Conservation (phyloP, 2,888 invertebrate genomes). For the Epinotia nisella region DNA sequence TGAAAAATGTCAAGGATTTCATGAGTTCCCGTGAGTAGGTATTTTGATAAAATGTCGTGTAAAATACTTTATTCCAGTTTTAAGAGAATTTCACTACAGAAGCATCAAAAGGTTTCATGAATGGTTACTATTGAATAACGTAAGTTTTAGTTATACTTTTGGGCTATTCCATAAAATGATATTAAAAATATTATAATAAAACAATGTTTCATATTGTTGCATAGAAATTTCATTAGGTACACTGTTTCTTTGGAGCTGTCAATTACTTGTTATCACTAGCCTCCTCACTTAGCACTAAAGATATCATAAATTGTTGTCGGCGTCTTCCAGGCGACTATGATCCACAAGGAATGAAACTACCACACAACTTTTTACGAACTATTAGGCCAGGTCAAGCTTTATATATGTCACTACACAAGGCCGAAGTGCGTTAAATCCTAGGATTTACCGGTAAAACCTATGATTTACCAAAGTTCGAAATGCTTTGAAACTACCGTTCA, state of each 20-base stretch:
- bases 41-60: conserved; percentile 24
- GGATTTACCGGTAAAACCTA: too few species aligned
- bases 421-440: too few species aligned
- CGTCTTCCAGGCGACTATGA: neutral
- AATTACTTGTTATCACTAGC: neutral
- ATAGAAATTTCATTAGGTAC: too few species aligned
- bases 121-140: neutral
- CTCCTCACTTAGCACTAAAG: neutral
- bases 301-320: neutral
- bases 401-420: too few species aligned
- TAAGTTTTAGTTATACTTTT: neutral
- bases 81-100: neutral
- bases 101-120: conserved; percentile 21
- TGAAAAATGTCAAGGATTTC: conserved; percentile 34
- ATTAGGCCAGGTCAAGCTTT: conserved; percentile 22
- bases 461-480: too few species aligned
- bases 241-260: neutral
- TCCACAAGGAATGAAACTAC: conserved; percentile 10
- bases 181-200: too few species aligned
- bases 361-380: conserved; percentile 5
- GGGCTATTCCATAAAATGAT: neutral
- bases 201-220: too few species aligned
- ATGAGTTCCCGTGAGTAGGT: conserved; percentile 3
- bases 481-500: too few species aligned
- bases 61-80: conserved; percentile 18